Percentiles rank a stretch among this genome's conserved stretches.
Conservation (phyloP, 2,888 invertebrate genomes). For the Dicranocentrus wangi region DNA sequence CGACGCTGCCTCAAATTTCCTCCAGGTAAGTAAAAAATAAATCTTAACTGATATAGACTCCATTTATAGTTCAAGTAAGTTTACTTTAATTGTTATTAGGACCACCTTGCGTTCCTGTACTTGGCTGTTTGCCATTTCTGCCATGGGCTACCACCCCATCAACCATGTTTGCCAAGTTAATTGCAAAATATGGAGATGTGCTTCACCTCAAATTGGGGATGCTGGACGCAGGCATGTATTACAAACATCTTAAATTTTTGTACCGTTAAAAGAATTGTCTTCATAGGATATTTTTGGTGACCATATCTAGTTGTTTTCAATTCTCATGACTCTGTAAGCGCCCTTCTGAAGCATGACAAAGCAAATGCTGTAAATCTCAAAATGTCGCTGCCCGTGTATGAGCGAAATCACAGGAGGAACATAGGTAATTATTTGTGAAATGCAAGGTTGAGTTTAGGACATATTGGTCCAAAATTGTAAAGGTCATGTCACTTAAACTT, state of each 20-base stretch:
- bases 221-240: neutral
- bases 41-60: too few relatives aligned
- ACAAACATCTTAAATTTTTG: neutral
- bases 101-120: conserved; percentile 13
- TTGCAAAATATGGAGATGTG: conserved; percentile 24
- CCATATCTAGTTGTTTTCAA: conserved; percentile 13
- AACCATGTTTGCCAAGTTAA: neutral
- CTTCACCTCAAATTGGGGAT: neutral
- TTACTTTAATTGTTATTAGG: too few relatives aligned
- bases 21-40: too few relatives aligned
- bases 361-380: neutral
- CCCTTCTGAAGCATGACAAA: conserved; percentile 9
- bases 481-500: neutral
- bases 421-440: neutral
- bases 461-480: neutral
- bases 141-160: neutral
- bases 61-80: too few relatives aligned
- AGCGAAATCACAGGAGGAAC: neutral
- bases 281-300: neutral
- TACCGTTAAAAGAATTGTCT: neutral
- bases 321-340: neutral
- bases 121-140: conserved; percentile 2
- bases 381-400: neutral
- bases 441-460: neutral
- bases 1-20: too few relatives aligned